phyloP scores from a whole-genome alignment of 2,888 invertebrate species.

The Cheilosia scutellata region DNA sequence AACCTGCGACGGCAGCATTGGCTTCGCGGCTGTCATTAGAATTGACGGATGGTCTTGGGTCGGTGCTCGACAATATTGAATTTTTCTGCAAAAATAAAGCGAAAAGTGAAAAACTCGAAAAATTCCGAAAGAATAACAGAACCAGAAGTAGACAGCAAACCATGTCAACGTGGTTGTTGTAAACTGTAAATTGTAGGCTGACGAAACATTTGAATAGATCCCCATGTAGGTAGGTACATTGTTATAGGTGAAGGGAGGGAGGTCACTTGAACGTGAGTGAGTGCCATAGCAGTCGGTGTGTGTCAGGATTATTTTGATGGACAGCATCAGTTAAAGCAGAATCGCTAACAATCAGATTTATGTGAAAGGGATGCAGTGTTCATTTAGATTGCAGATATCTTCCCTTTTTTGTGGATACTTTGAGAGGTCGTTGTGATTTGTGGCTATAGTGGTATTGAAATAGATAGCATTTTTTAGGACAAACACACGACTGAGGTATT shows the following conservation, averaged over 20 bases:
- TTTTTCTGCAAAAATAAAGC: slow-evolving; percentile 69
- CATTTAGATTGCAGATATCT: too few species aligned
- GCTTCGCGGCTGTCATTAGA: slow-evolving; percentile 52
- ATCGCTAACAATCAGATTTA: background rate
- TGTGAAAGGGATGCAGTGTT: background rate
- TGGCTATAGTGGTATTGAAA: too few species aligned
- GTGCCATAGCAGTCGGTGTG: slow-evolving; percentile 14
- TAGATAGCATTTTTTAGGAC: too few species aligned
- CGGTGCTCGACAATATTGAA: slow-evolving; percentile 72
- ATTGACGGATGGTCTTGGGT: slow-evolving; percentile 72
- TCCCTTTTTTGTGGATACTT: too few species aligned
- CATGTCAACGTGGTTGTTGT: slow-evolving; percentile 61
- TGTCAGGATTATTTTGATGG: slow-evolving; percentile 58
- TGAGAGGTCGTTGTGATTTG: too few species aligned
- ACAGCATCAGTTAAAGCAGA: slow-evolving; percentile 56
- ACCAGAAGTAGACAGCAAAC: background rate
- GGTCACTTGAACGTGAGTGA: slow-evolving; percentile 24
- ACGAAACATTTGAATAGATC: slow-evolving; percentile 42
- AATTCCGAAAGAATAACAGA: slow-evolving; percentile 40
- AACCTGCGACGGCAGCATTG: slow-evolving; percentile 30
- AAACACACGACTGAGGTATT: too few species aligned
- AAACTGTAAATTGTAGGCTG: slow-evolving; percentile 63
- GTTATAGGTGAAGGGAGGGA: background rate
- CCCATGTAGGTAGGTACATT: background rate
- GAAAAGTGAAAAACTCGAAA: slow-evolving; percentile 44